Conservation (phyloP, 2,797 vertebrate species). For the Betta splendens region DNA sequence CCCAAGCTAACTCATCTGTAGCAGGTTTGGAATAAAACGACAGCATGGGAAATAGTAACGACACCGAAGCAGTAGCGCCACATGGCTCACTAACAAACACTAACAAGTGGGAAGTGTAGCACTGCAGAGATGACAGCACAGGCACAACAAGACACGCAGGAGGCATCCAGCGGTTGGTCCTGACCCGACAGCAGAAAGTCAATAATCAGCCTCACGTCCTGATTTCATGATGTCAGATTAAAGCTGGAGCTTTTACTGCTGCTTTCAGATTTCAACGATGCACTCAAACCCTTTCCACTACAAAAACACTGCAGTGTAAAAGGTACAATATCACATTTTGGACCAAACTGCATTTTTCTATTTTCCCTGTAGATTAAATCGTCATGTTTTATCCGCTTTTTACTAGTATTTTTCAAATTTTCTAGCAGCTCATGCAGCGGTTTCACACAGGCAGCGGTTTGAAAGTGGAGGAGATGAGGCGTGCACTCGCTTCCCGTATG, state of each 20-base stretch:
- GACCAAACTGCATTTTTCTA: slow-evolving; percentile 16
- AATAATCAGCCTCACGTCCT: slow-evolving; percentile 15
- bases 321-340: slow-evolving; percentile 10
- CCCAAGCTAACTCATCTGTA: slow-evolving; percentile 99
- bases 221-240: slow-evolving; percentile 15
- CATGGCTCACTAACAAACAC: slow-evolving; percentile 62
- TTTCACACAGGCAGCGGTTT: slow-evolving; percentile 13
- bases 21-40: slow-evolving; percentile 78
- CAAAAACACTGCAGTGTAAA: neutral
- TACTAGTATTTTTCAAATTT: neutral
- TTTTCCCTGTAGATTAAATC: too few species aligned
- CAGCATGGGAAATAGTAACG: slow-evolving; percentile 57
- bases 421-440: neutral
- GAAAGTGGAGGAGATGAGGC: slow-evolving; percentile 14
- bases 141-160: slow-evolving; percentile 28
- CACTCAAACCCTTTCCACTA: neutral
- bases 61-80: slow-evolving; percentile 50
- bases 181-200: slow-evolving; percentile 17
- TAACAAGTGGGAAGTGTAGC: slow-evolving; percentile 51
- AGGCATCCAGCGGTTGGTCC: slow-evolving; percentile 55
- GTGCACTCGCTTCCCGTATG: slow-evolving; percentile 18
- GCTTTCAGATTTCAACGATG: slow-evolving; percentile 15
- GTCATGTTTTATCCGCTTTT: too few species aligned
- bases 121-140: slow-evolving; percentile 33
- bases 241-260: slow-evolving; percentile 13